These are phyloP conservation scores for Cyphomyrus discorhynchus DNA, from an alignment of 2,113 vertebrate species.

Conservation along the genomic window DNA sequence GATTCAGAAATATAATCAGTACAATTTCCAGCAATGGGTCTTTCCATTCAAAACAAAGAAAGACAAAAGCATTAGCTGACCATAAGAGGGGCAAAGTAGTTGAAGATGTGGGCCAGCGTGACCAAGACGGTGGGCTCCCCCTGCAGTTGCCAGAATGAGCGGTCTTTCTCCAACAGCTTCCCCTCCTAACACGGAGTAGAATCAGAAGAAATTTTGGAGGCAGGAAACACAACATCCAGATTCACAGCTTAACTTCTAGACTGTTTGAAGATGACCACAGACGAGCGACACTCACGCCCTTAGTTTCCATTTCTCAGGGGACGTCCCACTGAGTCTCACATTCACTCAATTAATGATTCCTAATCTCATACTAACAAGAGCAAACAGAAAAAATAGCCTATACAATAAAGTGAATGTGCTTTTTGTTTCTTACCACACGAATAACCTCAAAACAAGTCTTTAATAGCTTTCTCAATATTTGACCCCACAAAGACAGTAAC, in stretches of 20 bases:
- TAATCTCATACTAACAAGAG: not conserved
- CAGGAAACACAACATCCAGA: not conserved
- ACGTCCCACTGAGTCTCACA: not conserved
- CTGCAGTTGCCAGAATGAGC: slow-evolving; percentile 69
- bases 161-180: slow-evolving; percentile 70
- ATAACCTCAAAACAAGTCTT: not conserved
- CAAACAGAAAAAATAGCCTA: not conserved
- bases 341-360: not conserved
- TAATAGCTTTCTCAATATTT: not conserved
- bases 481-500: not conserved
- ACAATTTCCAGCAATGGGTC: not conserved
- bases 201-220: not conserved
- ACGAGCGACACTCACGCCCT: not conserved
- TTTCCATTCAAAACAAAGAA: not conserved
- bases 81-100: slow-evolving; percentile 86
- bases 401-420: not conserved
- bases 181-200: slow-evolving; percentile 68
- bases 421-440: not conserved
- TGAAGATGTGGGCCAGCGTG: slow-evolving; percentile 87
- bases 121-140: slow-evolving; percentile 83
- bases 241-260: not conserved
- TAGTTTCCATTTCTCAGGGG: too few relatives aligned
- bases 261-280: not conserved
- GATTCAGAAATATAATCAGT: not conserved
- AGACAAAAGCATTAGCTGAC: slow-evolving; percentile 54